These are phyloP conservation scores for Ceraclea dissimilis DNA, from an alignment of 2,888 invertebrate species.

Conservation along the genomic window DNA sequence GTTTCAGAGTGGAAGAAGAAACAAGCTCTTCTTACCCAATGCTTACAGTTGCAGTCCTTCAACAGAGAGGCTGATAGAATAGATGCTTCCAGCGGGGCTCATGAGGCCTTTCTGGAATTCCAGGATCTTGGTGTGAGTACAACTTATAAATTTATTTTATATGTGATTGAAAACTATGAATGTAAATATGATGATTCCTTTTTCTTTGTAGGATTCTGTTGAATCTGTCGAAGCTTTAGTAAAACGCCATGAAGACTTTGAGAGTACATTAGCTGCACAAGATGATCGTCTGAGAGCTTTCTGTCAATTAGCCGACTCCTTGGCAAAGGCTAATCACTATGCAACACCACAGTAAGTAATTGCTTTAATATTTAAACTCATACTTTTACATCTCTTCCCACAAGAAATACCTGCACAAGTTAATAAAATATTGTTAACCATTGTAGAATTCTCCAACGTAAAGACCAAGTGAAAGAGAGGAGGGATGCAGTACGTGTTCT, in stretches of 20 bases:
- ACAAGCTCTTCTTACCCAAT: slow-evolving; percentile 77
- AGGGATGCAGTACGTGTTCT: slow-evolving; percentile 68
- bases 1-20: slow-evolving; percentile 69
- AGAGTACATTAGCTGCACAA: slow-evolving; percentile 85
- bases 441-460: slow-evolving; percentile 58
- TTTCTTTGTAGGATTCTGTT: slow-evolving; percentile 59
- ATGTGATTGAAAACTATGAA: too few relatives aligned
- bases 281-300: slow-evolving; percentile 84
- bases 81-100: slow-evolving; percentile 89
- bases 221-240: slow-evolving; percentile 88
- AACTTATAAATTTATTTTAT: too few relatives aligned
- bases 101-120: slow-evolving; percentile 89
- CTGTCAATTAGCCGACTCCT: slow-evolving; percentile 71
- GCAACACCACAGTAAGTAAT: slow-evolving; percentile 68
- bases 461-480: slow-evolving; percentile 66
- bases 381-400: not conserved
- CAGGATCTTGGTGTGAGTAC: slow-evolving; percentile 71
- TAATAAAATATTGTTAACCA: slow-evolving; percentile 1
- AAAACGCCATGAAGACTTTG: slow-evolving; percentile 90
- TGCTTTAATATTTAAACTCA: too few relatives aligned
- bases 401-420: too few relatives aligned
- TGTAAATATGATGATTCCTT: not conserved
- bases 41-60: slow-evolving; percentile 83
- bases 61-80: slow-evolving; percentile 96
- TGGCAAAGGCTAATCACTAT: slow-evolving; percentile 73